phyloP scores from a whole-genome alignment of 2,113 vertebrate genomes.

The Atractosteus spatula region DNA sequence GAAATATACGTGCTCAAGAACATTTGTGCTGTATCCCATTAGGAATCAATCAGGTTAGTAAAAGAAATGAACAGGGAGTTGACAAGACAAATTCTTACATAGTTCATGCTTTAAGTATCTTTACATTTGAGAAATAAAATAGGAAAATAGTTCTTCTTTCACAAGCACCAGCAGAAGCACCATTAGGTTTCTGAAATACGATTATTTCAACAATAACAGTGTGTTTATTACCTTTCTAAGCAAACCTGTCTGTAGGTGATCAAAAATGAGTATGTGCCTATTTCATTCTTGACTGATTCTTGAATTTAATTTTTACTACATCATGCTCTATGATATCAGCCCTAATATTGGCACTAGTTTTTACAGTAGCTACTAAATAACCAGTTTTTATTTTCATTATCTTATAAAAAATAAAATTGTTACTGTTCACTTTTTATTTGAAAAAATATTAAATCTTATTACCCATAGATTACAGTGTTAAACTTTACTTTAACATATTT shows the following conservation, averaged over 20 bases:
- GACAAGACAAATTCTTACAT: not conserved
- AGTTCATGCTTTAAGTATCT: not conserved
- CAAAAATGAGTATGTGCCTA: not conserved
- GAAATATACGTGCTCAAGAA: not conserved
- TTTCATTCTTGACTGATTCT: constrained; percentile 9
- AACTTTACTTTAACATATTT: too few species aligned
- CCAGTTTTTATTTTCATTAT: too few species aligned
- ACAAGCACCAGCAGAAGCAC: not conserved
- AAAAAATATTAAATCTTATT: too few species aligned
- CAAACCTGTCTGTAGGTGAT: not conserved
- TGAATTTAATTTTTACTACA: constrained; percentile 1
- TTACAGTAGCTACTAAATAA: too few species aligned
- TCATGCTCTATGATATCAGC: not conserved
- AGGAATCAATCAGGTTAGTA: not conserved
- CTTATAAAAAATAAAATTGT: too few species aligned
- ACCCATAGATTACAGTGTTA: too few species aligned
- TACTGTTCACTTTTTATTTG: too few species aligned
- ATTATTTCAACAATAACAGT: constrained; percentile 12
- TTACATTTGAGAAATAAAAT: constrained; percentile 2
- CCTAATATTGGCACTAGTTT: not conserved
- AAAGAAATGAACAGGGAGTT: not conserved
- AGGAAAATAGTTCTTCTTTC: not conserved
- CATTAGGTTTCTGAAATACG: constrained; percentile 4
- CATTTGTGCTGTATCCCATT: not conserved
- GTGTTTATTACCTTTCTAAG: not conserved